phyloP scores from a whole-genome alignment of 2,888 invertebrate genomes.

The Notodromas monacha region DNA sequence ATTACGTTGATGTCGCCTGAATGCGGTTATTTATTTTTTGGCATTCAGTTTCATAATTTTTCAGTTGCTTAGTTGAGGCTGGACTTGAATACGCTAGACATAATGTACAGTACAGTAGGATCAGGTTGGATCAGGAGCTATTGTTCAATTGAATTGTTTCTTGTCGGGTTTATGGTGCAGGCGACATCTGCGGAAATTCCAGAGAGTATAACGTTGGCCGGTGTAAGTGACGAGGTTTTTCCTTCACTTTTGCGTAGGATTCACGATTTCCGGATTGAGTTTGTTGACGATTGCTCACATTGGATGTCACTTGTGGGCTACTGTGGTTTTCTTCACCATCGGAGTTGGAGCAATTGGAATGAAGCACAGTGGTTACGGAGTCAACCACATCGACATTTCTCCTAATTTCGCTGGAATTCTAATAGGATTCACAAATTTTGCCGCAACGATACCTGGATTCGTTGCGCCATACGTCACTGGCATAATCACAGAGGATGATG shows the following conservation, averaged over 20 bases:
- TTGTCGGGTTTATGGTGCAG: too few species aligned
- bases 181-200: too few species aligned
- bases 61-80: too few species aligned
- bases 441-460: slow-evolving; percentile 18
- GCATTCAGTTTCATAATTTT: too few species aligned
- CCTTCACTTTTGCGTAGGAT: background rate
- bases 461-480: slow-evolving; percentile 14
- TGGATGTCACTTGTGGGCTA: background rate
- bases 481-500: background rate
- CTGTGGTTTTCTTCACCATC: background rate
- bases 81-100: too few species aligned
- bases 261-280: background rate
- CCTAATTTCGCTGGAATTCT: slow-evolving; percentile 19
- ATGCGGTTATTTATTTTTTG: too few species aligned
- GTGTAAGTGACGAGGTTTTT: background rate
- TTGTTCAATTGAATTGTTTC: too few species aligned
- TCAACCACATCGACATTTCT: slow-evolving; percentile 19
- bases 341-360: background rate
- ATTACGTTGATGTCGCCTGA: too few species aligned
- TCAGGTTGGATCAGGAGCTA: too few species aligned
- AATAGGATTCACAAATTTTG: slow-evolving; percentile 18
- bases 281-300: background rate
- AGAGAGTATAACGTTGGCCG: background rate
- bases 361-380: slow-evolving; percentile 15
- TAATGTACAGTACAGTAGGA: too few species aligned